phyloP scores from a whole-genome alignment of 2,113 vertebrate genomes.

The Hypomesus transpacificus region DNA sequence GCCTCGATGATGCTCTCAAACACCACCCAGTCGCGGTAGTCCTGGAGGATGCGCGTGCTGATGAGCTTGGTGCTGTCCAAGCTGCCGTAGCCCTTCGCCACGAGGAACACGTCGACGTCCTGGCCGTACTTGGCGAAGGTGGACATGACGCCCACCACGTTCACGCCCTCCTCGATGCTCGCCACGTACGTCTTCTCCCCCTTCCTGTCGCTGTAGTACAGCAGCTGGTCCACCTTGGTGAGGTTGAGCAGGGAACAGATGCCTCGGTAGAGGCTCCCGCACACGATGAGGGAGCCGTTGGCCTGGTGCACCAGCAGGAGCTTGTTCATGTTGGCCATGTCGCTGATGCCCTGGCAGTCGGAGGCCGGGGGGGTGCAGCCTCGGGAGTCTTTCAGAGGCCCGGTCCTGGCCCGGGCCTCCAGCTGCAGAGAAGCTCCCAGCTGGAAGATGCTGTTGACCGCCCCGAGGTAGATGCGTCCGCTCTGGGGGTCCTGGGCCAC shows the following conservation, averaged over 20 bases:
- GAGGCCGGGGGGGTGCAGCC: constrained; percentile 88
- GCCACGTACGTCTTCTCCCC: constrained; percentile 95
- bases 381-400: constrained; percentile 80
- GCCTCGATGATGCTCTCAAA: constrained; percentile 90
- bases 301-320: constrained; percentile 81
- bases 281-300: constrained; percentile 75
- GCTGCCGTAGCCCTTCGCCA: constrained; percentile 83
- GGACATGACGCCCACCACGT: constrained; percentile 88
- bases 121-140: constrained; percentile 30
- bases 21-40: constrained; percentile 72
- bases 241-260: constrained; percentile 86
- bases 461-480: constrained; percentile 84
- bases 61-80: constrained; percentile 92
- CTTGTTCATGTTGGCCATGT: constrained; percentile 86
- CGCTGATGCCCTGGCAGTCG: constrained; percentile 70
- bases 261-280: constrained; percentile 90
- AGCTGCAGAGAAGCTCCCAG: constrained; percentile 68
- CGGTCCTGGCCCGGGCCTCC: constrained; percentile 58
- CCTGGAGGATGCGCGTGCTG: constrained; percentile 85
- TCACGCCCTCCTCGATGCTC: constrained; percentile 81
- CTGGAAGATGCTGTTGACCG: constrained; percentile 85
- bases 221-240: constrained; percentile 66
- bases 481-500: constrained; percentile 76
- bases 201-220: constrained; percentile 83
- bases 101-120: constrained; percentile 77